Evolutionary conservation across 2,797 vertebrate species (phyloP).

Genomic region (Pipistrellus pygmaeus): DNA sequence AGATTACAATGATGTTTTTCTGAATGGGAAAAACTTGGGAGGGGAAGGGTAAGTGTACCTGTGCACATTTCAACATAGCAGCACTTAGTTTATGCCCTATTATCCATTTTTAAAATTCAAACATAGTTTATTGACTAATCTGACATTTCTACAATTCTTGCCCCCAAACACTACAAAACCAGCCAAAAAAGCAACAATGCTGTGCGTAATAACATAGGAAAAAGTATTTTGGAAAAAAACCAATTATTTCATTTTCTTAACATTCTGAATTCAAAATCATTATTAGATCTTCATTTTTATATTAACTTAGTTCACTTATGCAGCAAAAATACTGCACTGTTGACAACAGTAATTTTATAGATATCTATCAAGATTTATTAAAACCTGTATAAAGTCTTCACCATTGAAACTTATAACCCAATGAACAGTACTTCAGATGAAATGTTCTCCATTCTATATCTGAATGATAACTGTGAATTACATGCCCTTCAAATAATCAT

Average conservation of each 20-base stretch:
- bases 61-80: conserved; percentile 87
- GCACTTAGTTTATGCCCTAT: conserved; percentile 86
- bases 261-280: conserved; percentile 77
- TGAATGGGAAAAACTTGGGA: conserved; percentile 82
- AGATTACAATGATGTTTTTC: conserved; percentile 86
- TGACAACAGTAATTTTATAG: conserved; percentile 60
- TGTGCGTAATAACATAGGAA: conserved; percentile 53
- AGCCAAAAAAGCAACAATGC: conserved; percentile 59
- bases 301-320: conserved; percentile 78
- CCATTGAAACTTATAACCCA: conserved; percentile 61
- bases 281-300: conserved; percentile 78
- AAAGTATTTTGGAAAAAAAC: conserved; percentile 53
- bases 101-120: conserved; percentile 75
- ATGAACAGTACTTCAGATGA: conserved; percentile 62
- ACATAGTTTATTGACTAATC: conserved; percentile 76
- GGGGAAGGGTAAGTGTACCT: conserved; percentile 84
- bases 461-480: conserved; percentile 73
- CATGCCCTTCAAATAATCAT: conserved; percentile 68
- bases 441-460: conserved; percentile 54
- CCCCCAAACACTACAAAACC: conserved; percentile 75
- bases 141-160: conserved; percentile 73
- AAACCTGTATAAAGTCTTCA: conserved; percentile 63
- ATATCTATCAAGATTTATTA: conserved; percentile 63
- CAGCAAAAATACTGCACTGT: conserved; percentile 82
- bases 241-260: conserved; percentile 69